These are phyloP conservation scores for Cirrhinus molitorella DNA, from an alignment of 2,797 vertebrate genomes.

Conservation along the genomic window DNA sequence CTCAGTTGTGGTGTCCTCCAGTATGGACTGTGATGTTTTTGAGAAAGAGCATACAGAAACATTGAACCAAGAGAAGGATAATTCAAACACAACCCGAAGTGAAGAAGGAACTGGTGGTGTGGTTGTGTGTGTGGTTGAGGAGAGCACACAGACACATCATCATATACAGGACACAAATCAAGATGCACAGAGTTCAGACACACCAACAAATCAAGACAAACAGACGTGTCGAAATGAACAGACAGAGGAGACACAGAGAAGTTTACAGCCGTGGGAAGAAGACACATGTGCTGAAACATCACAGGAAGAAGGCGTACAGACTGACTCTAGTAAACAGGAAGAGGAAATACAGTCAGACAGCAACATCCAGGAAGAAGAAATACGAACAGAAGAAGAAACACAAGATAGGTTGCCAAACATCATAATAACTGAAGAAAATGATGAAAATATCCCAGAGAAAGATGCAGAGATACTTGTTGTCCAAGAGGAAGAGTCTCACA, in stretches of 20 bases:
- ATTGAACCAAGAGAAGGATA: not conserved
- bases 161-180: conserved; percentile 2
- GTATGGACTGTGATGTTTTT: conserved; percentile 15
- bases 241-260: conserved; percentile 37
- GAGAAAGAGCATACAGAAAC: conserved; percentile 4
- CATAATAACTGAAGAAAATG: conserved; percentile 12
- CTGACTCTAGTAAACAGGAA: conserved; percentile 1
- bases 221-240: conserved; percentile 28
- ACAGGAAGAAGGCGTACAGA: conserved; percentile 25
- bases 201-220: too few relatives aligned
- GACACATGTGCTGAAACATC: conserved; percentile 33
- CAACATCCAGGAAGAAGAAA: conserved; percentile 22
- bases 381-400: not conserved
- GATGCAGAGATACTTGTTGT: conserved; percentile 8
- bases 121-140: conserved; percentile 2
- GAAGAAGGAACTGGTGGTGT: not conserved
- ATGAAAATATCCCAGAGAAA: conserved; percentile 5
- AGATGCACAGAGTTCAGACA: not conserved
- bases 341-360: conserved; percentile 29
- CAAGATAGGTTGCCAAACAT: not conserved
- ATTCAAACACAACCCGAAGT: not conserved
- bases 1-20: conserved; percentile 16
- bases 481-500: not conserved
- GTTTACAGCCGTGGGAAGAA: not conserved
- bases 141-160: not conserved